These are phyloP conservation scores for Tanypteryx hageni DNA, from an alignment of 2,888 invertebrate genomes.

Conservation along the genomic window DNA sequence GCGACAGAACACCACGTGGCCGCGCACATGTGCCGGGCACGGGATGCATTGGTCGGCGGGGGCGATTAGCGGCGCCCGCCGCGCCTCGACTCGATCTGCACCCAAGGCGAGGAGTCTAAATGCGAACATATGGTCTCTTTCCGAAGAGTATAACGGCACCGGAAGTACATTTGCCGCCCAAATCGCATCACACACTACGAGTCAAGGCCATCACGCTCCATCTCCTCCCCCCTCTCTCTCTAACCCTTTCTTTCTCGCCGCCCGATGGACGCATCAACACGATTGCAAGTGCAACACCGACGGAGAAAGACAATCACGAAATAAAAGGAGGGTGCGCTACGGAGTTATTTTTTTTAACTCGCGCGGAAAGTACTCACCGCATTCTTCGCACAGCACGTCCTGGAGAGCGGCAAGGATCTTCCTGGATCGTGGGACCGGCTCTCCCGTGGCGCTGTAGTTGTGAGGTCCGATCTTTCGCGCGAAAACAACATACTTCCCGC, in stretches of 20 bases:
- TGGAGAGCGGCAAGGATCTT: slow-evolving; percentile 71
- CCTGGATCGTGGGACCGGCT: slow-evolving; percentile 75
- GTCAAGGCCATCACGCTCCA: slow-evolving; percentile 27
- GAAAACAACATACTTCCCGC: slow-evolving; percentile 80
- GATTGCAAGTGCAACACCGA: background rate
- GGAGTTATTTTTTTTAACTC: background rate
- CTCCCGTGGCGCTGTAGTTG: slow-evolving; percentile 78
- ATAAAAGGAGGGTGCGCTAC: background rate
- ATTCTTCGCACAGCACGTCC: slow-evolving; percentile 71
- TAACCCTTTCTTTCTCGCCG: background rate
- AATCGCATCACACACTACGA: slow-evolving; percentile 44
- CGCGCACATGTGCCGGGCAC: background rate
- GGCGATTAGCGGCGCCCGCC: background rate
- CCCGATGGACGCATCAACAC: background rate
- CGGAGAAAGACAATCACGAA: background rate
- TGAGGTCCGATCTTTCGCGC: slow-evolving; percentile 79
- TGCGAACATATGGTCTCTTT: slow-evolving; percentile 38
- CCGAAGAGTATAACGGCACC: slow-evolving; percentile 29
- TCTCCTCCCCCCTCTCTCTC: background rate
- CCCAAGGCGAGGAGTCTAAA: background rate
- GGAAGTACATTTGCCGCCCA: slow-evolving; percentile 48
- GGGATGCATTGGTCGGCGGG: background rate
- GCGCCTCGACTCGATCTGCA: background rate
- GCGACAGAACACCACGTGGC: background rate
- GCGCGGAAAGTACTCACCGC: slow-evolving; percentile 70